Evolutionary conservation across 2,113 vertebrate genomes (phyloP).

Genomic region (Notarius quadriscutis): DNA sequence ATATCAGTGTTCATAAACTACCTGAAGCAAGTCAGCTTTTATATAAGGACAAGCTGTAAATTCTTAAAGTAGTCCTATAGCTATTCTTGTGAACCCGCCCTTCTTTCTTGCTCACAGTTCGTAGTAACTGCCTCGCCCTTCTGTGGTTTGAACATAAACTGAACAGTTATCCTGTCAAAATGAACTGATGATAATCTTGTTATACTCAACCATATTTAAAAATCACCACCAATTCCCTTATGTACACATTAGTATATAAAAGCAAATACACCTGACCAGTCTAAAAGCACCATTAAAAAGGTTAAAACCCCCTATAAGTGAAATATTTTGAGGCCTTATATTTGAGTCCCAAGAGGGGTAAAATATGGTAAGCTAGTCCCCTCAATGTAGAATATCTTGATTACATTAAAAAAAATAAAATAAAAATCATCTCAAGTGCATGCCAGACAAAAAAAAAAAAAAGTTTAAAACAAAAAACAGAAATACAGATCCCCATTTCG

Average conservation of each 20-base stretch:
- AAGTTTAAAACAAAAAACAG: constrained; percentile 34
- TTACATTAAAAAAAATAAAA: constrained; percentile 49
- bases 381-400: constrained; percentile 50
- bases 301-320: constrained; percentile 71
- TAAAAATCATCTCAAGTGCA: constrained; percentile 62
- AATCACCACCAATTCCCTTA: constrained; percentile 59
- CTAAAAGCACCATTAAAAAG: constrained; percentile 94
- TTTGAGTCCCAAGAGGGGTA: constrained; percentile 80
- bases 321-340: constrained; percentile 85
- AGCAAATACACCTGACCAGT: constrained; percentile 90
- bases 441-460: constrained; percentile 58
- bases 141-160: constrained; percentile 75
- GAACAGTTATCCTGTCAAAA: constrained; percentile 76
- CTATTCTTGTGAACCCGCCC: constrained; percentile 77
- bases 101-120: constrained; percentile 69
- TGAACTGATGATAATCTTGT: constrained; percentile 74
- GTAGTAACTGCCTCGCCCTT: constrained; percentile 57
- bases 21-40: constrained; percentile 77
- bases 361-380: constrained; percentile 52
- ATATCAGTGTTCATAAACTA: constrained; percentile 83
- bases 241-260: constrained; percentile 74
- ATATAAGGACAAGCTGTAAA: constrained; percentile 74
- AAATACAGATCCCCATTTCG: constrained; percentile 18
- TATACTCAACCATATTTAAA: constrained; percentile 64
- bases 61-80: constrained; percentile 78